Evolutionary conservation across 2,113 vertebrate genomes (phyloP), one percentile per base, ranked within the genome.

Genomic region (Chamaea fasciata): DNA sequence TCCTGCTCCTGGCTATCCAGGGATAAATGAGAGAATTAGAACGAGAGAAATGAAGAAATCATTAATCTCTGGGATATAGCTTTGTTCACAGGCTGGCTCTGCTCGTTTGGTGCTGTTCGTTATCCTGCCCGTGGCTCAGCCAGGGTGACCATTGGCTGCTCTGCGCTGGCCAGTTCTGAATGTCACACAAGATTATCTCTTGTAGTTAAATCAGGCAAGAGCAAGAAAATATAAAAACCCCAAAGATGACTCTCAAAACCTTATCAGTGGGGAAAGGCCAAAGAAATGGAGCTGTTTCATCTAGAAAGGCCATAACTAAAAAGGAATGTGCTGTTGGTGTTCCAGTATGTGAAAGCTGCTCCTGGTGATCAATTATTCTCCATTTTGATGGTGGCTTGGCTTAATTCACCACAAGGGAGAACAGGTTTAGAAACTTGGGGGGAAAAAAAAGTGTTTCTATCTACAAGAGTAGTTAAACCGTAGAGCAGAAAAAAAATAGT

Each of bases 341-440:
- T 77, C 23, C 64, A 70, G 6, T 6, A 37, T 2, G 47, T 7
- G 35, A 68, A 87, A 75, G 69, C 64, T 69, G 59, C 71, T 78
- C 63, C 37, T 88, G 69, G 18, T 57, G 69, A 89, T 92, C 75
- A 80, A 64, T 87, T 90, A 39, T 78, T 87, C 83, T 64, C 73
- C 69, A 71, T 92, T 93, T 86, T 77, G 67, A 94, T 26, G 70
- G 46, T 31, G 52, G 39, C 68, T 70, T 80, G 50, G 35, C 64
- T 89, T 94, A 70, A 93, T 74, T 93, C 67, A 81, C 91, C 69
- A 47, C 74, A 42, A 81, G 83, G 69, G 83, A 78, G 65, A 93
- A 91, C 2, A 59, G 56, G 47, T 89, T 81, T 63, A 87, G 80
- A 74, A 70, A 26, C 57, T 44, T 33, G 35, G 41, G 3, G 1